These are phyloP conservation scores for Gonatopus flavifemur DNA, from an alignment of 1,140 invertebrate species.

Conservation along the genomic window DNA sequence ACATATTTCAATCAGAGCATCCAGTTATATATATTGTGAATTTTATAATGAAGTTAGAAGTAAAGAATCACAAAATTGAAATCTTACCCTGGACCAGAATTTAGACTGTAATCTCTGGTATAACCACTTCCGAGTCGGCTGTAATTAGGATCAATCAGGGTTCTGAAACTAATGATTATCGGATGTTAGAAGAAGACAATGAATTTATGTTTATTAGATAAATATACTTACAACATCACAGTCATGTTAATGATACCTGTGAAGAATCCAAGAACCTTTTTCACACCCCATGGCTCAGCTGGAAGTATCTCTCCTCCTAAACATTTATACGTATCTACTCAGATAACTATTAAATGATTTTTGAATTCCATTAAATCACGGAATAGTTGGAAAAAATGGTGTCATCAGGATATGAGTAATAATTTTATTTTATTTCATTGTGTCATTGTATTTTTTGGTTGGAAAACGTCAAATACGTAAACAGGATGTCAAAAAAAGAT, in stretches of 20 bases:
- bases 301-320: slow-evolving; percentile 28
- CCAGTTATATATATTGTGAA: too few species aligned
- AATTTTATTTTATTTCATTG: too few species aligned
- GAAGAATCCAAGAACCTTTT: slow-evolving; percentile 25
- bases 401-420: too few species aligned
- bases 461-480: too few species aligned
- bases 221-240: slow-evolving; percentile 36
- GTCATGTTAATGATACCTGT: slow-evolving; percentile 28
- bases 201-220: not conserved
- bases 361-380: too few species aligned
- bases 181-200: not conserved
- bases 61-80: not conserved
- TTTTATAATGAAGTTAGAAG: slow-evolving; percentile 2
- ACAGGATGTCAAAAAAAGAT: too few species aligned
- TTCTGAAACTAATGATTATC: slow-evolving; percentile 27
- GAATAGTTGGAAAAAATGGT: too few species aligned
- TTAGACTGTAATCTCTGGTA: slow-evolving; percentile 28
- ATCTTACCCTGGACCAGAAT: slow-evolving; percentile 36
- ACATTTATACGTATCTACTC: too few species aligned
- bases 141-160: slow-evolving; percentile 30
- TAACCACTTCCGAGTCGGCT: slow-evolving; percentile 22
- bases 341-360: too few species aligned
- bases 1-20: too few species aligned
- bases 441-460: too few species aligned
- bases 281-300: slow-evolving; percentile 21